Evolutionary conservation across 2,797 vertebrate species (phyloP), one percentile per base, ranked within the genome.

Genomic region (Craterocephalus amniculus): DNA sequence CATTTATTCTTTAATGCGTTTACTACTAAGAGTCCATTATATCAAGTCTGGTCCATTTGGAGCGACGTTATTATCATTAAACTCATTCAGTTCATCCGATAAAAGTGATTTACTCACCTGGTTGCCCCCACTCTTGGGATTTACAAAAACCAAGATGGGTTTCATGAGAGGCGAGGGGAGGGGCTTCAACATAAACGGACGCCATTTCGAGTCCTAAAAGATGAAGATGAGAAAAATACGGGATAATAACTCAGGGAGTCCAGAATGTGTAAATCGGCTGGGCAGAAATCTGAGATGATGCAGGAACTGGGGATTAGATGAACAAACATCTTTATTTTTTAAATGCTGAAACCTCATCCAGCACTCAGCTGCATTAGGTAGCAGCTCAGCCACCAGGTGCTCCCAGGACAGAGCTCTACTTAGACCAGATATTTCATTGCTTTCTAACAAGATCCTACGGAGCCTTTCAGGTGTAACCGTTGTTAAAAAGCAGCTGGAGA

Each of bases 81-180:
- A 38, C 3, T 31, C 32, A 38, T 27, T 45, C 27, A 34, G 13
- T 38, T 65, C 13, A 66, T 32, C 35, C 57, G 27, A 67, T 34
- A 18, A 56, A 31, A 13, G 36, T 4, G 4, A 38, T 29, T 14
- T 18, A 1, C 84, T 59, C 27, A 99, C 98, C 97, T 99, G 98
- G 91, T 99, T 99, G 49, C 98, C 98, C 6, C 97, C 98, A 36
- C 97, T 99, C 92, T 98, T 99, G 71, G 98, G 98, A 86, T 99
- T 99, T 58, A 99, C 97, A 80, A 99, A 99, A 67, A 99, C 98
- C 88, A 99, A 92, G 81, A 99, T 93, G 0, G 98, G 98, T 82
- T 99, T 99, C 96, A 99, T 98, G 74, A 99, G 96, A 0, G 97
- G 98, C 11, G 97, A 99, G 3, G 97, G 97, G 58, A 99, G 95